Conservation (phyloP, 2,113 vertebrate genomes). For the Indicator indicator region DNA sequence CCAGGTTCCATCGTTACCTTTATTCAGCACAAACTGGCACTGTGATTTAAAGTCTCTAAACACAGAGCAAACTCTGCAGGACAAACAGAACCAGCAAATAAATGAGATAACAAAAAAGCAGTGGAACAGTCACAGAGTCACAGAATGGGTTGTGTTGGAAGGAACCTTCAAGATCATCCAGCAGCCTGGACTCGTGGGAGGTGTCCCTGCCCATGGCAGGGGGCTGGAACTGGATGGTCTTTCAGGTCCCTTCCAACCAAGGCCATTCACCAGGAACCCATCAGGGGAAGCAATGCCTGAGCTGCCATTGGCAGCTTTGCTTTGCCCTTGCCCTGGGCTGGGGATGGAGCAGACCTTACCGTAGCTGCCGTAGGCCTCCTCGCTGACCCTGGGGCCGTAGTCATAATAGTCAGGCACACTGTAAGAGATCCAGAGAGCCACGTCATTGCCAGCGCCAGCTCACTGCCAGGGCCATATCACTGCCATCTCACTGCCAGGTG, state of each 20-base stretch:
- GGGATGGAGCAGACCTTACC: conserved; percentile 82
- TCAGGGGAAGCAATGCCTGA: conserved; percentile 50
- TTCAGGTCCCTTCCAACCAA: too few relatives aligned
- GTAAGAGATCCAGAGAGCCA: conserved; percentile 75
- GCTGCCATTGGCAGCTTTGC: conserved; percentile 48
- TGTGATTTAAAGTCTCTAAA: neutral
- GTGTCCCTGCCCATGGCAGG: too few relatives aligned
- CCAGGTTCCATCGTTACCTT: neutral
- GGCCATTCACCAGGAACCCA: too few relatives aligned
- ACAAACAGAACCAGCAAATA: conserved; percentile 9
- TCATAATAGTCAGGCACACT: conserved; percentile 96
- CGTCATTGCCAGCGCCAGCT: conserved; percentile 42
- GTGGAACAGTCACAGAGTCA: neutral
- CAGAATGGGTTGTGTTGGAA: too few relatives aligned
- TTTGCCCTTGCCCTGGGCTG: conserved; percentile 52
- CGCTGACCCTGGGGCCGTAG: conserved; percentile 89
- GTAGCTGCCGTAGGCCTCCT: conserved; percentile 94
- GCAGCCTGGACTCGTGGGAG: too few relatives aligned
- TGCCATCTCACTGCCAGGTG: conserved; percentile 20
- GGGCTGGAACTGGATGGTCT: too few relatives aligned
- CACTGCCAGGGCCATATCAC: neutral
- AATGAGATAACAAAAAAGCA: neutral
- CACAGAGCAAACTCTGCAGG: neutral
- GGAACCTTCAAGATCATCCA: too few relatives aligned
- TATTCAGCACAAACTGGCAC: conserved; percentile 16